phyloP scores from a whole-genome alignment of 1,140 invertebrate genomes.

The Ceratoteleas bidentatus region DNA sequence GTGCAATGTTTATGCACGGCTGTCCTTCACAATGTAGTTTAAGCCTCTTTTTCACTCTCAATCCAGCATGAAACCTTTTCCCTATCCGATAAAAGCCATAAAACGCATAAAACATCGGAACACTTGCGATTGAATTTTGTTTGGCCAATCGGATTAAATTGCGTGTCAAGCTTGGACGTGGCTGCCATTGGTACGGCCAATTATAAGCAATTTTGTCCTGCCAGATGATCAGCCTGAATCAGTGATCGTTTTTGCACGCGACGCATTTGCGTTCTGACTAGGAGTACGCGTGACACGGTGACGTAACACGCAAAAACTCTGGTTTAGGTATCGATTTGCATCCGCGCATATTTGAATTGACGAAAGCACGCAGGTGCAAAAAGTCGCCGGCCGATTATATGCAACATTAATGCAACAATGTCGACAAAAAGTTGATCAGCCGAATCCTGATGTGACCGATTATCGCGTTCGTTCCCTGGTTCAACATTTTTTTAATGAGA shows the following conservation, averaged over 20 bases:
- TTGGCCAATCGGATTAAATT: no score
- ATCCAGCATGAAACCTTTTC: no score
- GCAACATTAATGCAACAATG: constrained; percentile 25
- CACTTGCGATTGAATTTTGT: no score
- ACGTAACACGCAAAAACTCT: constrained; percentile 32
- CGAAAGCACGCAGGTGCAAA: constrained; percentile 29
- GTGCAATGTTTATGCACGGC: no score
- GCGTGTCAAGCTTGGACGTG: no score
- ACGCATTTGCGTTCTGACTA: constrained; percentile 27
- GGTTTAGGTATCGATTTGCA: constrained; percentile 35
- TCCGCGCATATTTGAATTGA: constrained; percentile 49
- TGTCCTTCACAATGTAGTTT: no score
- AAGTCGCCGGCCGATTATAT: constrained; percentile 22
- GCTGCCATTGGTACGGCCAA: no score
- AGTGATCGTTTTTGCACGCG: constrained; percentile 7
- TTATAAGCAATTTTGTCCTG: neutral
- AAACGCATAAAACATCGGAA: no score
- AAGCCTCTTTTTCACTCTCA: no score
- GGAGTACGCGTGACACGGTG: constrained; percentile 14
- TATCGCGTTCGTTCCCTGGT: no score
- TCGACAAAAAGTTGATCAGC: constrained; percentile 20
- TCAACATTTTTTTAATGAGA: no score
- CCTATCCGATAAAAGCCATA: no score
- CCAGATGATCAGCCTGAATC: neutral
- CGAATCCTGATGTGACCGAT: constrained; percentile 36